phyloP scores from a whole-genome alignment of 37 sponge, comb jelly and placozoan genomes.

The Oopsacas minuta region DNA sequence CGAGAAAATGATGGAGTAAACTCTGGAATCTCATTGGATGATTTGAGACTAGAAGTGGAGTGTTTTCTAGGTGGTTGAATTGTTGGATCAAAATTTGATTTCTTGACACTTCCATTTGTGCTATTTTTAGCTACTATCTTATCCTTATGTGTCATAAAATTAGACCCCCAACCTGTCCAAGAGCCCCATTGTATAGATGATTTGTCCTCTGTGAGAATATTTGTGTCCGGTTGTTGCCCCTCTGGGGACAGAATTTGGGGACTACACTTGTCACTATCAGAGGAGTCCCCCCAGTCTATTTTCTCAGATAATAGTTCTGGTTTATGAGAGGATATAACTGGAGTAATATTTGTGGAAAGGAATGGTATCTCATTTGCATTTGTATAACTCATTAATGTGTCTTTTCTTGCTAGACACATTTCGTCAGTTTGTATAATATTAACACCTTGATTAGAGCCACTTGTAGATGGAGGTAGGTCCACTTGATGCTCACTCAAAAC shows the following conservation, averaged over 20 bases:
- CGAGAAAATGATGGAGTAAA: constrained; percentile 3
- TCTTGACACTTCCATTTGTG: not conserved
- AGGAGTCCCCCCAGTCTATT: not conserved
- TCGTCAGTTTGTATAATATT: too few relatives aligned
- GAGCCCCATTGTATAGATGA: not conserved
- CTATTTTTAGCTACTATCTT: not conserved
- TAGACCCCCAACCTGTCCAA: not conserved
- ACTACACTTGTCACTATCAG: not conserved
- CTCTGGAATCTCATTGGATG: not conserved
- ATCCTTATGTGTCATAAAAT: not conserved
- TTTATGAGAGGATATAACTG: too few relatives aligned
- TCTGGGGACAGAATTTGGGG: not conserved
- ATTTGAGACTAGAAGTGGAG: not conserved
- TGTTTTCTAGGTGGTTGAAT: not conserved
- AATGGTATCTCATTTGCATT: not conserved
- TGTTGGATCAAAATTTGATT: not conserved
- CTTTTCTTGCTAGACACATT: not conserved
- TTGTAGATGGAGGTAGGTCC: too few relatives aligned
- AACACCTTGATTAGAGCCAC: too few relatives aligned
- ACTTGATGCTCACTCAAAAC: too few relatives aligned
- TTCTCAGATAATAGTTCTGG: too few relatives aligned
- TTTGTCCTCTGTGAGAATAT: not conserved
- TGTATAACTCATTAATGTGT: not conserved
- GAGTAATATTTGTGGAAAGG: not conserved
- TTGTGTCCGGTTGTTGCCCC: not conserved